These are phyloP conservation scores for Tichodroma muraria DNA, from an alignment of 2,113 vertebrate genomes.

Conservation along the genomic window DNA sequence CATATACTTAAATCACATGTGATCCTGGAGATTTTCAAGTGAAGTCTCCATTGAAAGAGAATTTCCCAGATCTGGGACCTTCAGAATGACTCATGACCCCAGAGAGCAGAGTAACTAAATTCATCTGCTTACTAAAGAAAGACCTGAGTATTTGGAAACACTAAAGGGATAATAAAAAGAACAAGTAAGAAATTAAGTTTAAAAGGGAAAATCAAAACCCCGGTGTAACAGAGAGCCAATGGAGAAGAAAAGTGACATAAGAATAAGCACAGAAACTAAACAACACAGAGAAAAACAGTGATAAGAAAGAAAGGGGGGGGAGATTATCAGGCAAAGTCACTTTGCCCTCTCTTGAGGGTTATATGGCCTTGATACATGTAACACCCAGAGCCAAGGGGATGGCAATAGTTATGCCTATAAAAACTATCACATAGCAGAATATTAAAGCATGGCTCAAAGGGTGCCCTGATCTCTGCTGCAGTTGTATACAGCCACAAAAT, in stretches of 20 bases:
- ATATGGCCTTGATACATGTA: not conserved
- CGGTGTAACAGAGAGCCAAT: not conserved
- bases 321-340: conserved; percentile 18
- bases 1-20: not conserved
- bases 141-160: not conserved
- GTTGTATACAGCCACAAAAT: conserved; percentile 55
- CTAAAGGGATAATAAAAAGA: not conserved
- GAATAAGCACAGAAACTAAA: not conserved
- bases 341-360: conserved; percentile 23
- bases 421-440: not conserved
- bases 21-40: not conserved
- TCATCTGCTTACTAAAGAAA: not conserved
- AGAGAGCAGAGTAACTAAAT: not conserved
- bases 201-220: not conserved
- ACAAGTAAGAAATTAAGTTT: not conserved
- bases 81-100: not conserved
- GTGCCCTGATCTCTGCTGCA: not conserved
- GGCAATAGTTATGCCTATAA: not conserved
- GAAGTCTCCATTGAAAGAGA: not conserved
- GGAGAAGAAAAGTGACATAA: not conserved
- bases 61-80: not conserved
- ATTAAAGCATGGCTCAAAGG: not conserved
- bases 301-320: not conserved
- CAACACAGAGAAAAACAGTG: not conserved
- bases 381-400: not conserved